Conservation (phyloP, 2,797 vertebrate genomes). For the Borostomias antarcticus region DNA sequence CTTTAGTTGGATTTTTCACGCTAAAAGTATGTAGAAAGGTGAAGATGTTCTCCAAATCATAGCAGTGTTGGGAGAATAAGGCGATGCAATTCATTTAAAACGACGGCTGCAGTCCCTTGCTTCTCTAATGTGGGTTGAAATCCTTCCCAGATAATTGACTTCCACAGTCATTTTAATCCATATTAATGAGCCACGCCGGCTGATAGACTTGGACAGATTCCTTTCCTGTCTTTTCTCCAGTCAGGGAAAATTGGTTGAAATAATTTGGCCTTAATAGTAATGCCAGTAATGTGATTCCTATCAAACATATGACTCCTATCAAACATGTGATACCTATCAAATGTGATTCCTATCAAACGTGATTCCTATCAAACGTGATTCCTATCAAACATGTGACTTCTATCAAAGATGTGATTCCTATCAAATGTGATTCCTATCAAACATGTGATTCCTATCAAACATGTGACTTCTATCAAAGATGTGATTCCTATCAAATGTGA, state of each 20-base stretch:
- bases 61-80: constrained; percentile 41
- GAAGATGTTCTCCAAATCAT: constrained; percentile 57
- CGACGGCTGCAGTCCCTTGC: constrained; percentile 68
- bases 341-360: no score
- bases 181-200: constrained; percentile 67
- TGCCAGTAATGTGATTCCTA: no score
- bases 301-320: no score
- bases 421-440: no score
- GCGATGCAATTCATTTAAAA: constrained; percentile 68
- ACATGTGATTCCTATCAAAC: no score
- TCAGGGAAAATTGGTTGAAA: constrained; percentile 41
- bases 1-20: no score
- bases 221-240: constrained; percentile 35
- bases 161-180: constrained; percentile 65
- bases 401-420: no score
- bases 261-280: constrained; percentile 45
- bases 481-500: no score
- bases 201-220: constrained; percentile 52
- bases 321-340: constrained; percentile 32
- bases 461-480: no score
- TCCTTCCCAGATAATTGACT: constrained; percentile 63
- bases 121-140: constrained; percentile 72
- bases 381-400: no score
- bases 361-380: no score
- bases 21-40: no score